Conservation (phyloP, 2,113 vertebrate species). For the Octodon degus region DNA sequence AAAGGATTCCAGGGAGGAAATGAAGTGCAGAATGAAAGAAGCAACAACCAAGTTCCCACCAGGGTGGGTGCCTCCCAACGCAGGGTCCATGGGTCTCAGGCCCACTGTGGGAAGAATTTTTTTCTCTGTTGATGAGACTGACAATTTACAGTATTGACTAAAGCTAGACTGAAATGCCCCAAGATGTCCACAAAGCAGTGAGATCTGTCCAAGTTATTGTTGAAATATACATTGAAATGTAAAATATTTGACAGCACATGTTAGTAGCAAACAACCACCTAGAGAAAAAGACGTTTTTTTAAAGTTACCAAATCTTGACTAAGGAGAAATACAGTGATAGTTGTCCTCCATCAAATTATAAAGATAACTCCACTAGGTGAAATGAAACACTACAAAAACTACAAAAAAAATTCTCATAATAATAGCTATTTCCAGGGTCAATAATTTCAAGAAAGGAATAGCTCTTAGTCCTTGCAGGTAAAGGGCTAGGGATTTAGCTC, state of each 20-base stretch:
- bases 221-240: background rate
- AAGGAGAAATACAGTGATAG: slow-evolving; percentile 18
- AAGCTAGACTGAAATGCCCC: background rate
- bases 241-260: background rate
- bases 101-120: background rate
- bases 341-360: slow-evolving; percentile 3
- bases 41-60: background rate
- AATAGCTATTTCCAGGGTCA: background rate
- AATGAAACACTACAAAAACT: background rate
- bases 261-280: background rate
- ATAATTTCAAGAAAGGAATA: background rate
- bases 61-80: background rate
- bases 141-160: slow-evolving; percentile 20
- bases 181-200: background rate
- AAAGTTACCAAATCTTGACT: background rate
- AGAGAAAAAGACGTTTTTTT: background rate
- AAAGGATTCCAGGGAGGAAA: background rate
- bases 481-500: background rate
- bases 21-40: background rate
- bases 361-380: background rate
- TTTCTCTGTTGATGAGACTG: background rate
- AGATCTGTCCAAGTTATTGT: background rate
- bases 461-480: background rate
- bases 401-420: background rate
- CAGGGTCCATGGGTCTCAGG: background rate